Evolutionary conservation across 2,113 vertebrate genomes (phyloP), one percentile per base, ranked within the genome.

Genomic region (Amphilophus citrinellus): DNA sequence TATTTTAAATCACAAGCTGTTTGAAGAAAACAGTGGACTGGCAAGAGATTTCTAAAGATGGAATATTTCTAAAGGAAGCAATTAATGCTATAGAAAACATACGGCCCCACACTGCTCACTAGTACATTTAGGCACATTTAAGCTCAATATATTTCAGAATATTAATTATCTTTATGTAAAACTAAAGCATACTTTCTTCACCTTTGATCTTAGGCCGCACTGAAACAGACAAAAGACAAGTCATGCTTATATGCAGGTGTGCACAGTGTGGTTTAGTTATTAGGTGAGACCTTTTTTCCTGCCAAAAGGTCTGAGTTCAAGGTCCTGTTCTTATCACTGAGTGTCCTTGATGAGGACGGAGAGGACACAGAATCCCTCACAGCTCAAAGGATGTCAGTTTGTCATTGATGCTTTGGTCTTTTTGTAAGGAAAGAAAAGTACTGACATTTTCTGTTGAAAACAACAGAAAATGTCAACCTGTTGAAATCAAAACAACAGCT

Each of bases 321-420:
- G 81, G 62, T 15, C 73, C 32, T 53, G 3, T 79, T 87, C 68
- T 78, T 75, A 87, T 90, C 32, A 27, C 77, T 22, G 3, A 15
- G 61, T 59, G 87, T 81, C 90, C 86, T 86, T 86, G 79, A 86
- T 58, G 71, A 66, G 60, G 47, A 76, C 13, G 56, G 30, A 44
- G 77, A 73, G 56, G 47, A 65, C 15, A 62, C 39, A n/a, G 27
- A 75, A n/a, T 77, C 44, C 62, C 56, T 79, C 8, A 24, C 37
- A 66, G 65, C 63, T 76, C 2, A 57, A 66, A 84, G 37, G 63
- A 77, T 60, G 76, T 42, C 2, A 3, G 37, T 61, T 79, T 44
- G 24, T 75, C 73, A 56, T 37, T 73, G 47, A 68, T 47, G 63
- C 50, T 77, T 53, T 87, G 79, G 75, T 22, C 44, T 78, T 30